Evolutionary conservation across 1,140 invertebrate species (phyloP), one percentile per base, ranked within the genome.

Genomic region (Heliconius nattereri): DNA sequence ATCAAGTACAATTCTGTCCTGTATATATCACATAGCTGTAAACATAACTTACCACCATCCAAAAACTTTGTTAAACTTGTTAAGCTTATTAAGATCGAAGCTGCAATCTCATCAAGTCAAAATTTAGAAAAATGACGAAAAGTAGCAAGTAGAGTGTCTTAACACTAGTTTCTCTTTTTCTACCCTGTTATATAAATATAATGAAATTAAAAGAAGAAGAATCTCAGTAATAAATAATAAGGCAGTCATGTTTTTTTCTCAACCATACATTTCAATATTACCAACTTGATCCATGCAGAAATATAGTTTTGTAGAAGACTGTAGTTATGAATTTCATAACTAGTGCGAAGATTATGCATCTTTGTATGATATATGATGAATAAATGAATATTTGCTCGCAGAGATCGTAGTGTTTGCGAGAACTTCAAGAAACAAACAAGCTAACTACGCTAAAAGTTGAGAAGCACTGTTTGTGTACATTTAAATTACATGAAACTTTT

Each of bases 291-390:
- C 11, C 29, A 66, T 66, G 60, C 26, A 6, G 60, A 66, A 66
- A 3, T 66, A 66, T 0, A 66, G 23, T 26, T 1, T 29, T n/a
- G 11, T 66, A 66, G 60, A 66, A 66, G 60, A 66, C 26, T 66
- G 0, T 66, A 66, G 60, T 66, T 29, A 66, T 66, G 60, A 66
- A 66, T 16, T 66, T 66, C 60, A 66, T n/a, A 66, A 66, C 60
- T 66, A 66, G 60, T n/a, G 60, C 60, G 29, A 26, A 66, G 60
- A 66, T 66, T 66, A 66, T 66, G 26, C 60, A 66, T 29, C 60
- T 66, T 66, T 66, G 60, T 26, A 66, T 66, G 60, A 66, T 66
- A 66, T 66, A 66, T 66, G 60, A 66, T 66, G 60, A 66, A 66
- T 66, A 66, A 66, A 66, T 66, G 60, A 66, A 66, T 66, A 66